Evolutionary conservation across 2,888 invertebrate genomes (phyloP).

Genomic region (Apotomis betuletana): DNA sequence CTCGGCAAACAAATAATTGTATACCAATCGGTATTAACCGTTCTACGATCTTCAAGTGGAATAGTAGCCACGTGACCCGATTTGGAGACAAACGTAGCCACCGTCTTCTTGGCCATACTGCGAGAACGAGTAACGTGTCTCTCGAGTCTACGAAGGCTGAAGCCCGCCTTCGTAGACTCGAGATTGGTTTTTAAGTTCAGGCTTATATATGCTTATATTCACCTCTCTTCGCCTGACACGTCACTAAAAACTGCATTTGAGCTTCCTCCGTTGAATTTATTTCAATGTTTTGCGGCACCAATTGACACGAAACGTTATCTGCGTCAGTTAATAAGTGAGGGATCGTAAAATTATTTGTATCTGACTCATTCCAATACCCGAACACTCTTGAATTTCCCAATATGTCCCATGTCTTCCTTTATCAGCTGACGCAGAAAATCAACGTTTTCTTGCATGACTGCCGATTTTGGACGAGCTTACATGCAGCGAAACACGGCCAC

Average conservation of each 20-base stretch:
- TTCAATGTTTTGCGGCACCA: constrained; percentile 7
- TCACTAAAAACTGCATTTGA: neutral
- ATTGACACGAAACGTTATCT: constrained; percentile 5
- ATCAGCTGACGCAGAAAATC: neutral
- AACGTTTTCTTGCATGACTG: neutral
- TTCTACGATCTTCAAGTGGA: too few relatives aligned
- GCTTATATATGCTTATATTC: neutral
- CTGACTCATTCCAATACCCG: constrained; percentile 1
- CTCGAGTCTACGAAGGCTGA: too few relatives aligned
- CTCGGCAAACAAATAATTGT: too few relatives aligned
- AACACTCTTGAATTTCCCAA: neutral
- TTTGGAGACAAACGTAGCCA: too few relatives aligned
- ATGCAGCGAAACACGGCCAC: too few relatives aligned
- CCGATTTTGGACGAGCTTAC: neutral
- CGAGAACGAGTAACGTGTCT: too few relatives aligned
- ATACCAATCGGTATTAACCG: too few relatives aligned
- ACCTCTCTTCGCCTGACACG: constrained; percentile 4
- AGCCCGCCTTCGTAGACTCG: too few relatives aligned
- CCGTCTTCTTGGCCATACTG: too few relatives aligned
- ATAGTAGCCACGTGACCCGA: too few relatives aligned
- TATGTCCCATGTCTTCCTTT: neutral
- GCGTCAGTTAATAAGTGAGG: constrained; percentile 9
- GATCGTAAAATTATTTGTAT: constrained; percentile 6
- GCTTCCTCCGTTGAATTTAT: neutral
- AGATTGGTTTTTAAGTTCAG: too few relatives aligned